Percentiles rank a stretch among this genome's conserved stretches.
phyloP scores from a whole-genome alignment of 2,797 vertebrate species.

The Hirundo rustica region DNA sequence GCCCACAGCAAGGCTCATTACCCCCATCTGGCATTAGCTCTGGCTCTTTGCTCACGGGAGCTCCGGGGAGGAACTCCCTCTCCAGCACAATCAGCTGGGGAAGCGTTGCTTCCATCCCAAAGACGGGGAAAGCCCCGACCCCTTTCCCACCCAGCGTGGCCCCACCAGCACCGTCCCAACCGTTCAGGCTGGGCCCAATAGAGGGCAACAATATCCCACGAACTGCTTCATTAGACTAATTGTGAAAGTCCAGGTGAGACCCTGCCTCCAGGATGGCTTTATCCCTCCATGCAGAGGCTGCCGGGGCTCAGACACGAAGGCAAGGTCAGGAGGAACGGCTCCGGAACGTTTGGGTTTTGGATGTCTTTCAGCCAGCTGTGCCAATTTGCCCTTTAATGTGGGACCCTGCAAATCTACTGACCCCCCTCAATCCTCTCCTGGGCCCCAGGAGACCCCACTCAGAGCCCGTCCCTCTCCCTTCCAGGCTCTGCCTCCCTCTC shows the following conservation, averaged over 20 bases:
- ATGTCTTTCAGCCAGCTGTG: background rate
- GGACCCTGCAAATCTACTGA: background rate
- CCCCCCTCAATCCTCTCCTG: background rate
- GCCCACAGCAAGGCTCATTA: constrained; percentile 50
- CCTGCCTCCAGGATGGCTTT: background rate
- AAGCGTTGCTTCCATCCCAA: background rate
- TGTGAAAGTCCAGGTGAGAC: background rate
- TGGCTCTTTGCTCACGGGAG: background rate
- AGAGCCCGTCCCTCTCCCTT: background rate
- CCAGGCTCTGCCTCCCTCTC: background rate
- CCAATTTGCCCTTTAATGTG: background rate
- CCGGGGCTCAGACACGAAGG: rapidly evolving
- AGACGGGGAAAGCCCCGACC: background rate
- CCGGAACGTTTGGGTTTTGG: background rate
- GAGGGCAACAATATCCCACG: constrained; percentile 50
- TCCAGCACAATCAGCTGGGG: background rate
- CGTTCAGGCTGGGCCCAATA: constrained; percentile 48
- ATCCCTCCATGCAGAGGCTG: background rate
- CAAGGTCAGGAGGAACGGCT: rapidly evolving
- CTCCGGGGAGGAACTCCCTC: constrained; percentile 2
- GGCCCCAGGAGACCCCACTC: background rate
- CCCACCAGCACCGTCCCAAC: background rate
- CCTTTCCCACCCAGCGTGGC: background rate
- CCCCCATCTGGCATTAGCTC: constrained; percentile 37
- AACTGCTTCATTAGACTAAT: constrained; percentile 22